Evolutionary conservation across 2,797 vertebrate species (phyloP), one percentile per base, ranked within the genome.

Genomic region (Acanthurus leucopareius): DNA sequence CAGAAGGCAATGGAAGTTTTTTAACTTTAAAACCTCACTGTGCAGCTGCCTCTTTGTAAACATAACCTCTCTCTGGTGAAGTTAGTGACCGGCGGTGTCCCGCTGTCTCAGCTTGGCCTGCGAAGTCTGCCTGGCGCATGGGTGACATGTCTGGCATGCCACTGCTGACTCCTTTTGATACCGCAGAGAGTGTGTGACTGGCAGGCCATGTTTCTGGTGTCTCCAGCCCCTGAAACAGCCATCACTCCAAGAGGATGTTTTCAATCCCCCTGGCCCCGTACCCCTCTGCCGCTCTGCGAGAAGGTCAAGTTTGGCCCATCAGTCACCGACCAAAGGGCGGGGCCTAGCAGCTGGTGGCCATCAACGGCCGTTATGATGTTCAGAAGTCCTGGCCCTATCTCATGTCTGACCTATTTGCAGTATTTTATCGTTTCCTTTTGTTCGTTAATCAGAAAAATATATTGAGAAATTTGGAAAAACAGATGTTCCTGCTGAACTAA

Each of bases 291-390:
- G 79, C 86, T 94, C 88, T 88, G 89, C 88, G 88, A 86, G 88
- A 89, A 93, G 94, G 95, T 97, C 95, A 97, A 95, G 92, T 93
- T 96, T 92, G 90, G 90, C 90, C 94, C 93, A 92, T 96, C 95
- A 94, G 94, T 96, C 94, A 95, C 90, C 84, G 91, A 92, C 90
- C 92, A 91, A 89, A 94, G 91, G 91, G 93, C 86, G 85, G 88
- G 91, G 89, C 84, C 81, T 85, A 91, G 79, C 91, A 93, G 91
- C 88, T 91, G 91, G 93, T 80, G 82, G 93, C 83, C 94, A 94
- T 94, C 94, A 83, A 83, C 92, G 76, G 83, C 71, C 57, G 84
- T 82, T 95, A 86, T 91, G 90, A 93, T 79, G 87, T 82, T 87
- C 73, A 63, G 73, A 79, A 61, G 82, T 58, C 62, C 64, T 35